Base-by-base conservation (phyloP, 2,113 vertebrate species). In the Ahaetulla prasina region DNA sequence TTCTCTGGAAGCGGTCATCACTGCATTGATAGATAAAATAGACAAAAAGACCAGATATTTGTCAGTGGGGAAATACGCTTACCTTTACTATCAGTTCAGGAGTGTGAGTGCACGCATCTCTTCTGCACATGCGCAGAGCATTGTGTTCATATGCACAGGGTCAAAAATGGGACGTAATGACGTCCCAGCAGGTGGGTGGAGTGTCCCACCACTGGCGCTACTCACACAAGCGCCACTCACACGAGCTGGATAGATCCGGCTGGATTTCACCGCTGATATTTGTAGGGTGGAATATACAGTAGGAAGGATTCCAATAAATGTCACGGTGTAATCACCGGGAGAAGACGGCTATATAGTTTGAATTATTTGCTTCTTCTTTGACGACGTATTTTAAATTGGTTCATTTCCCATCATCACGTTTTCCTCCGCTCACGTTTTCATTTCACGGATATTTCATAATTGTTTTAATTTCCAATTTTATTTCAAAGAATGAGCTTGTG, bases 381-480 rank as follows among this genome's bases (percentile, higher is more conserved):
- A 30, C 18, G 20, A 52, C 52, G 47, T 14, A 52, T 22, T 22
- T 63, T 45, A 11, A 16, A 68, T 14, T 87, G 47, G 49, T 30
- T 52, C 35, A 53, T 74, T 87, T 88, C 43, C 39, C 10, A 35
- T 87, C 2, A 54, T 47, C 52, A 14, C 8, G 7, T 90, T 94
- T 89, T 85, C 88, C 52, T 94, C 53, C 91, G 88, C 88, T 80
- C 90, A 6, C 39, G 93, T 95, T 49, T 47, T 63, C 91, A 94
- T 89, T 95, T 95, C 93, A 50, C 94, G 22, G 93, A 30, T 87
- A 43, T 91, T 94, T 94, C 63, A 8, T 57, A 94, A 93, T 94
- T 94, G 95, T 90, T 86, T 90, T 93, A 85, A 90, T 90, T 94
- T 92, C 93, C 91, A 94, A 92, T 92, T 93, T 93, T 95, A 25